These are phyloP conservation scores for Planiliza haematocheilus DNA, from an alignment of 2,113 vertebrate species.

Conservation along the genomic window DNA sequence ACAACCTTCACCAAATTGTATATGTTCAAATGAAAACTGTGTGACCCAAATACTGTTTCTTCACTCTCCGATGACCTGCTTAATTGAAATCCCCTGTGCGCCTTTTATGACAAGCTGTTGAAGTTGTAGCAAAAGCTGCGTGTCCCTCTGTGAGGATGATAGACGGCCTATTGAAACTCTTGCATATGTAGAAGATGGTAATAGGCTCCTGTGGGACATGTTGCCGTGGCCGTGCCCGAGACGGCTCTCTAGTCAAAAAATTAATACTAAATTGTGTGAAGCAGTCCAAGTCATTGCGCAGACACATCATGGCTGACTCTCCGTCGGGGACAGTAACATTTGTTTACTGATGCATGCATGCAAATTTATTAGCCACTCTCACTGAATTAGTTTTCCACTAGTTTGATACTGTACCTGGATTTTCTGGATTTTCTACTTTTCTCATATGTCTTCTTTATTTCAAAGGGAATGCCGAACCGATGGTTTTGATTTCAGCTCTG, in stretches of 20 bases:
- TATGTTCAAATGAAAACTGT: slow-evolving; percentile 37
- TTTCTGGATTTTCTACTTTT: neutral
- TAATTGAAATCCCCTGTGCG: slow-evolving; percentile 65
- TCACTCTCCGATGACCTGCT: slow-evolving; percentile 59
- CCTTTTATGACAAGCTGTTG: slow-evolving; percentile 70
- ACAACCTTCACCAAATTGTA: slow-evolving; percentile 26
- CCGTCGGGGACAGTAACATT: slow-evolving; percentile 33
- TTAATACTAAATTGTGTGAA: slow-evolving; percentile 61
- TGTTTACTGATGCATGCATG: slow-evolving; percentile 13
- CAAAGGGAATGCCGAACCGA: neutral
- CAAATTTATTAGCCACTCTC: neutral
- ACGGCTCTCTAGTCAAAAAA: slow-evolving; percentile 48
- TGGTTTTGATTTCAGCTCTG: neutral
- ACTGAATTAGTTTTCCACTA: slow-evolving; percentile 1
- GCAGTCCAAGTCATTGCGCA: slow-evolving; percentile 46
- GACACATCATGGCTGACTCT: slow-evolving; percentile 21
- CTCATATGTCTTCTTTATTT: neutral
- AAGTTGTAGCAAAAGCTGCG: slow-evolving; percentile 60
- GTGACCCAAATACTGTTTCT: slow-evolving; percentile 60
- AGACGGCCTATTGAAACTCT: slow-evolving; percentile 71
- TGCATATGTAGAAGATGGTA: slow-evolving; percentile 78
- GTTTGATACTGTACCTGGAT: neutral
- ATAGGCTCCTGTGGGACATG: slow-evolving; percentile 78
- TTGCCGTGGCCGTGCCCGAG: slow-evolving; percentile 50
- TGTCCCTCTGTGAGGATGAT: slow-evolving; percentile 75